phyloP scores from a whole-genome alignment of 2,888 invertebrate species.

The Hylaea fasciaria region DNA sequence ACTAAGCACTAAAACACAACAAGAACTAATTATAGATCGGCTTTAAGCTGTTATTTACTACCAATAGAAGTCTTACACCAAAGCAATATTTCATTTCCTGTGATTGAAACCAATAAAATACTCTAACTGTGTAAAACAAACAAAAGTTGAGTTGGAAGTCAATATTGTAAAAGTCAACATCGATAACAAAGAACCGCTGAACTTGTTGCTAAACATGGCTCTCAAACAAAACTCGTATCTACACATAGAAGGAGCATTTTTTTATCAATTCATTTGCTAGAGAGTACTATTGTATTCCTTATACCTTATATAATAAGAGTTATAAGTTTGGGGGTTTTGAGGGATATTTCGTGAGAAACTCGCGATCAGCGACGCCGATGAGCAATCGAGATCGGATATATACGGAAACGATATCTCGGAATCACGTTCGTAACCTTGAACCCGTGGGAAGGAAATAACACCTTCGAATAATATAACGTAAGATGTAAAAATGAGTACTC shows the following conservation, averaged over 20 bases:
- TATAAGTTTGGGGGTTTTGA: constrained; percentile 29
- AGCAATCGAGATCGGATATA: constrained; percentile 72
- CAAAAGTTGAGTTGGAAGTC: constrained; percentile 56
- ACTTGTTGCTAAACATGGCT: constrained; percentile 73
- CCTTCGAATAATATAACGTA: constrained; percentile 30
- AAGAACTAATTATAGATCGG: neutral
- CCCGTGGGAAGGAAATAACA: constrained; percentile 74
- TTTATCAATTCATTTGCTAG: constrained; percentile 43
- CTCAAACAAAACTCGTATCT: constrained; percentile 71
- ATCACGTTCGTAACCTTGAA: constrained; percentile 81
- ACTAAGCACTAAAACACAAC: neutral
- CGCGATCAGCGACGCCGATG: constrained; percentile 66
- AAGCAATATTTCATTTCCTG: constrained; percentile 32
- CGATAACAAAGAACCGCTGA: constrained; percentile 78
- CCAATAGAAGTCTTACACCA: constrained; percentile 13
- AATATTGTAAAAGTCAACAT: constrained; percentile 74
- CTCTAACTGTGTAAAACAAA: constrained; percentile 53
- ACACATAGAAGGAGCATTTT: constrained; percentile 53
- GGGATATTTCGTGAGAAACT: constrained; percentile 73
- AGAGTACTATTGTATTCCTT: constrained; percentile 47
- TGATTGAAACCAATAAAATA: constrained; percentile 33
- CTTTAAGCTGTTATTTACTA: constrained; percentile 1
- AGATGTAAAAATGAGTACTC: constrained; percentile 1
- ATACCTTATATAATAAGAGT: constrained; percentile 42
- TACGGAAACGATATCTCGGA: constrained; percentile 79